Evolutionary conservation across 2,113 vertebrate species (phyloP).

Genomic region (Cromileptes altivelis): DNA sequence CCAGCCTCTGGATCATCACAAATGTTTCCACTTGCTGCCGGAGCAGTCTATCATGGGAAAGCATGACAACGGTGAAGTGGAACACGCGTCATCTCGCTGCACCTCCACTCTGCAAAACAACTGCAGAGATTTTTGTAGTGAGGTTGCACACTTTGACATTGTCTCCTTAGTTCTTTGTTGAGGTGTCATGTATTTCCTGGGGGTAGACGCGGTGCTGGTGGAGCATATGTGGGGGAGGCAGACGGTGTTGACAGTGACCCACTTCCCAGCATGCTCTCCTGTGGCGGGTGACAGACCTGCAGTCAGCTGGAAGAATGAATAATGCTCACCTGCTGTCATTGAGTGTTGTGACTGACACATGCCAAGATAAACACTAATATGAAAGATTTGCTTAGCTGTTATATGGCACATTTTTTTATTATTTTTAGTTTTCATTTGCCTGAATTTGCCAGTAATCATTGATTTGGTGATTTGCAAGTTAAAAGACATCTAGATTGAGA

Average conservation of each 20-base stretch:
- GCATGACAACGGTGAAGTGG: constrained; percentile 1
- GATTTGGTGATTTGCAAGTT: background rate
- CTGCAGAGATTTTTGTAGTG: background rate
- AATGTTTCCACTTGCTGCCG: background rate
- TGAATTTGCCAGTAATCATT: background rate
- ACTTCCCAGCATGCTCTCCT: constrained; percentile 63
- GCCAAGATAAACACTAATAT: constrained; percentile 7
- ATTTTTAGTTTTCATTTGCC: background rate
- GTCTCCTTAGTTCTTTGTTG: constrained; percentile 36
- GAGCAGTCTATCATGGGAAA: background rate
- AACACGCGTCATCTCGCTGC: background rate
- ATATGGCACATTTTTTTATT: background rate
- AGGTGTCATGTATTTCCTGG: constrained; percentile 34
- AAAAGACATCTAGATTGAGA: background rate
- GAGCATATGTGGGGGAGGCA: constrained; percentile 60
- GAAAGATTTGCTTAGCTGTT: background rate
- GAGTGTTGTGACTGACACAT: constrained; percentile 37
- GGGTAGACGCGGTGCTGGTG: constrained; percentile 30
- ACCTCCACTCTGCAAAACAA: background rate
- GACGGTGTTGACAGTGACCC: constrained; percentile 50
- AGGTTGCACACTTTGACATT: constrained; percentile 24
- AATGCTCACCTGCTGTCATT: constrained; percentile 52
- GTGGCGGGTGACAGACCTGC: constrained; percentile 62
- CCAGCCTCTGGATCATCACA: background rate
- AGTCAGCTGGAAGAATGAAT: constrained; percentile 51